Percentiles rank a stretch among this genome's conserved stretches.
Conservation (phyloP, 2,888 invertebrate genomes). For the Formica aserva region DNA sequence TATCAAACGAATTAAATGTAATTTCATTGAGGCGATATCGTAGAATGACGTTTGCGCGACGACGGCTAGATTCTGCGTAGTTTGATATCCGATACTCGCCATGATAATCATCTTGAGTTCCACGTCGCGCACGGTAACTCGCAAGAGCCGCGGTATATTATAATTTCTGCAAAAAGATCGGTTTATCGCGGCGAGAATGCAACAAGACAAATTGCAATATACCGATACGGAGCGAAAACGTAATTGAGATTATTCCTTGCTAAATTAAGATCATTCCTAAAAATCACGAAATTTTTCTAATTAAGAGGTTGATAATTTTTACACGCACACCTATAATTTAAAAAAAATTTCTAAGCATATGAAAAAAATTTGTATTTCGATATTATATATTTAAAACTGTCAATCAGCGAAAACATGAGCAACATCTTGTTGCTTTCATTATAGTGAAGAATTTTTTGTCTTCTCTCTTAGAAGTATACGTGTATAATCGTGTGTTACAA, state of each 20-base stretch:
- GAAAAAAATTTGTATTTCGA: not conserved
- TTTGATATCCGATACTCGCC: conserved; percentile 56
- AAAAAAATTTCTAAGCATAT: not conserved
- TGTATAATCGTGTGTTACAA: conserved; percentile 22
- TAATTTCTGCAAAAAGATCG: conserved; percentile 31
- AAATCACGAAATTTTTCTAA: not conserved
- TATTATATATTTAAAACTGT: conserved; percentile 8
- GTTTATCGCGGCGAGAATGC: not conserved
- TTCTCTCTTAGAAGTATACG: not conserved
- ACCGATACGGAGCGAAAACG: not conserved
- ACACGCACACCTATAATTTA: not conserved
- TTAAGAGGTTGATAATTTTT: not conserved
- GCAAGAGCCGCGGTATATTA: conserved; percentile 24
- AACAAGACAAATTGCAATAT: not conserved
- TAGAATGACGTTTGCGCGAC: conserved; percentile 1
- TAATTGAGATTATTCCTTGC: not conserved
- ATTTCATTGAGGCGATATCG: not conserved
- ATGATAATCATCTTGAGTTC: conserved; percentile 45
- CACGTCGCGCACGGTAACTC: conserved; percentile 37
- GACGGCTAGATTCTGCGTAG: conserved; percentile 33
- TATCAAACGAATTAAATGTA: not conserved
- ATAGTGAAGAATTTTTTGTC: not conserved
- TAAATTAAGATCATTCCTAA: not conserved
- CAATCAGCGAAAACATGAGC: not conserved
- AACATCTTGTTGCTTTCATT: not conserved